phyloP scores from a whole-genome alignment of 23 tunicate genomes.

The Corella eumyota region DNA sequence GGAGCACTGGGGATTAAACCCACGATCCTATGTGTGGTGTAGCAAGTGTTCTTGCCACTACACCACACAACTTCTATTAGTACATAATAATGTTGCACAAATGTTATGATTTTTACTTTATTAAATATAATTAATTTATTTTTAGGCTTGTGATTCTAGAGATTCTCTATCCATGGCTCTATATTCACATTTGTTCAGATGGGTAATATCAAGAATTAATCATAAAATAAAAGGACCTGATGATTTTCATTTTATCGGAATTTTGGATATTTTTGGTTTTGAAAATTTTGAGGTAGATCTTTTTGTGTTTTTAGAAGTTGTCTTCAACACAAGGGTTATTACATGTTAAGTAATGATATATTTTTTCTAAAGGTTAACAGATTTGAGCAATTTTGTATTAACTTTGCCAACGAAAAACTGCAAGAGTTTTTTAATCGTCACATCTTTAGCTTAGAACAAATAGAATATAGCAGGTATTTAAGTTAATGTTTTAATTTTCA shows the following conservation, averaged over 20 bases:
- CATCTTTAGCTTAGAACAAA: slow-evolving; percentile 86
- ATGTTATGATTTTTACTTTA: no score
- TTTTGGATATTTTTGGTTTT: slow-evolving; percentile 93
- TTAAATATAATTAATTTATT: no score
- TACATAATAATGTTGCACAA: background rate
- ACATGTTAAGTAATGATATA: background rate
- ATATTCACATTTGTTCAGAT: slow-evolving; percentile 80
- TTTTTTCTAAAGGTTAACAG: slow-evolving; percentile 40
- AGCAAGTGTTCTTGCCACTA: no score
- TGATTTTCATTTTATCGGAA: slow-evolving; percentile 90
- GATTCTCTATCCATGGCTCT: slow-evolving; percentile 87
- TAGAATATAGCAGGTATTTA: slow-evolving; percentile 73
- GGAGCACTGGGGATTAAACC: no score
- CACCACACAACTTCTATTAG: background rate
- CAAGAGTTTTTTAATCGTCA: slow-evolving; percentile 90
- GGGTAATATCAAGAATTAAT: slow-evolving; percentile 84
- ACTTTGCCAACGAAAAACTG: slow-evolving; percentile 94
- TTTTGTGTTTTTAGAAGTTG: background rate
- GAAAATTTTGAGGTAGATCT: slow-evolving; percentile 76
- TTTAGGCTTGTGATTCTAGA: slow-evolving; percentile 83
- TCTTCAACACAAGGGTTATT: background rate
- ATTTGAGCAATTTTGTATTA: slow-evolving; percentile 95
- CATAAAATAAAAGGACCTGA: slow-evolving; percentile 71
- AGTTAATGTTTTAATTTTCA: background rate
- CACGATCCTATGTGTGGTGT: no score